phyloP scores from a whole-genome alignment of 1,140 invertebrate genomes.

The Sycophaga agraensis region DNA sequence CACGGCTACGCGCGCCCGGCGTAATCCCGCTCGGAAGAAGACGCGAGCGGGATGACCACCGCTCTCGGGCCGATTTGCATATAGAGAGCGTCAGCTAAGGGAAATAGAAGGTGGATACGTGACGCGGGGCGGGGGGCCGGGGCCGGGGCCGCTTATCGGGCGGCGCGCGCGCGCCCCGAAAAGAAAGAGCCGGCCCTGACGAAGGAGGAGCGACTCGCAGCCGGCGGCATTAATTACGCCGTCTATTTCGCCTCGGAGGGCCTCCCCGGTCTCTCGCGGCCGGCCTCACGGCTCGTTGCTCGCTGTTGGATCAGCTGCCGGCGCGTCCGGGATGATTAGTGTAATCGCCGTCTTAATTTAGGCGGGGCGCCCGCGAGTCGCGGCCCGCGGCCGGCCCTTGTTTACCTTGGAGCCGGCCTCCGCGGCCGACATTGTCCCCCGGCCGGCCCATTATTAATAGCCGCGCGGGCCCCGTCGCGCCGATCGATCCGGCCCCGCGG shows the following conservation, averaged over 20 bases:
- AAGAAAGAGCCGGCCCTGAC: no score
- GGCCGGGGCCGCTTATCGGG: slow-evolving; percentile 11
- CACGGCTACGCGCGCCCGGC: slow-evolving; percentile 29
- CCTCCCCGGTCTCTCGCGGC: background rate
- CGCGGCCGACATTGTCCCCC: no score
- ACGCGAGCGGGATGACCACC: slow-evolving; percentile 42
- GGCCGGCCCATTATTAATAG: no score
- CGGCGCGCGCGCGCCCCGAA: slow-evolving; percentile 18
- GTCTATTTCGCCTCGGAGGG: slow-evolving; percentile 20
- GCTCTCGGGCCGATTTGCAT: slow-evolving; percentile 54
- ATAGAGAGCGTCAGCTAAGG: slow-evolving; percentile 59
- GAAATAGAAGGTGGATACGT: slow-evolving; percentile 59
- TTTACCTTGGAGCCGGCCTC: no score
- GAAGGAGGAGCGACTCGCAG: no score
- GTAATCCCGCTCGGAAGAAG: slow-evolving; percentile 38
- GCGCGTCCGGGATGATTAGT: slow-evolving; percentile 25
- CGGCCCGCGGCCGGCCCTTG: no score
- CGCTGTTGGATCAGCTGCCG: slow-evolving; percentile 27
- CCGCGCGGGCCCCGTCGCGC: no score
- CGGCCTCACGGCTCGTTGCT: slow-evolving; percentile 26
- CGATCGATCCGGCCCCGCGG: no score
- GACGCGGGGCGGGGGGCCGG: no score
- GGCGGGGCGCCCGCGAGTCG: no score
- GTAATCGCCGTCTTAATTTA: slow-evolving; percentile 29
- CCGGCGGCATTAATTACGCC: no score